Base-by-base conservation (phyloP, 2,113 vertebrate genomes). In the Blennius ocellaris region DNA sequence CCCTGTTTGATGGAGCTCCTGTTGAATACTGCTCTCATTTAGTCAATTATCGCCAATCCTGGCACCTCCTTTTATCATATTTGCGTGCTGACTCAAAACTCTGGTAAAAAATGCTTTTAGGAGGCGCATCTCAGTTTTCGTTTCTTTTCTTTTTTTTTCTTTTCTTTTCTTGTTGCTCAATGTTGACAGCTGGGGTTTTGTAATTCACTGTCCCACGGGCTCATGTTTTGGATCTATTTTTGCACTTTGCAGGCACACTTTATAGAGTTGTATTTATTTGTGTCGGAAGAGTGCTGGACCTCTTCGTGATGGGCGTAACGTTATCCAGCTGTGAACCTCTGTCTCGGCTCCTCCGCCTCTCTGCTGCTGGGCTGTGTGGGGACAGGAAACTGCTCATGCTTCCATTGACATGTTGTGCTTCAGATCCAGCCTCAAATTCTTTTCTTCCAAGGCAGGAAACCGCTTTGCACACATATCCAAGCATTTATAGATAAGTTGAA, bases 241-340 rank as follows among this genome's bases (percentile, higher is more conserved):
- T 78, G 80, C 17, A 14, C 38, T 0, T 47, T 71, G 63, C 39
- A 64, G 78, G 41, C 12, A 15, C 56, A 69, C 73, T 75, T 83
- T 80, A 69, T 76, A 82, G 79, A 64, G 52, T 62, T 77, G 50
- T 65, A 44, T 79, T 69, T 86, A 67, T 87, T 87, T 90, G 83
- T 64, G 78, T 41, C 68, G 75, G 86, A 85, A 83, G 61, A 72
- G 51, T 36, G 41, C 41, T 69, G 17, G 70, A 78, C 17, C 74
- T 80, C 62, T 74, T 85, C 66, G 38, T 48, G 60, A 82, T 86
- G 81, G 78, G 81, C 78, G 84, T 84, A 84, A 73, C 82, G 11
- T 79, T 43, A 43, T 21, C 16, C 63, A 79, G 77, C 81, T 78
- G 83, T 64, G 50, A 58, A 16, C 36, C 68, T 45, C 50, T 61